A percentile compares a stretch with the other conserved stretches of the same genome.
Conservation (phyloP, 2,113 vertebrate species). For the Odocoileus virginianus region DNA sequence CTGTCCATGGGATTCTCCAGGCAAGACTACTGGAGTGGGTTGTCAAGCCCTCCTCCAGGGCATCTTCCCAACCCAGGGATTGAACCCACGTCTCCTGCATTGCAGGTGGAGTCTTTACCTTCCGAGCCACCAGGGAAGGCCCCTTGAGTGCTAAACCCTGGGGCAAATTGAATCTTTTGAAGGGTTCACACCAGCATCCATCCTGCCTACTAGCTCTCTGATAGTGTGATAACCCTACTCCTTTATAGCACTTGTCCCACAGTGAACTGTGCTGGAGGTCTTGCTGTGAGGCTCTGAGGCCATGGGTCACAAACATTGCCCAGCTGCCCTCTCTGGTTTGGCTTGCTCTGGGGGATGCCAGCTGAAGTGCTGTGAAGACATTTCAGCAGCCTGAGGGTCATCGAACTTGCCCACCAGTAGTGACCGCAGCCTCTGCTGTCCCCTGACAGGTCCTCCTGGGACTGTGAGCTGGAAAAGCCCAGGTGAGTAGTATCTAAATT, state of each 20-base stretch:
- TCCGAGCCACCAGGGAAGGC: not conserved
- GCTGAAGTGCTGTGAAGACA: not conserved
- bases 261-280: too few relatives aligned
- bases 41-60: not conserved
- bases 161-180: not conserved
- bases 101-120: not conserved
- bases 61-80: not conserved
- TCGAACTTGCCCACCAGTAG: not conserved
- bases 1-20: not conserved
- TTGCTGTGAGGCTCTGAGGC: not conserved
- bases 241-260: not conserved
- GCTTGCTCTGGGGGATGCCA: not conserved
- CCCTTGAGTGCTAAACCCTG: not conserved
- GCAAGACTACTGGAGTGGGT: not conserved
- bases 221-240: not conserved
- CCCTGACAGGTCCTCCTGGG: not conserved
- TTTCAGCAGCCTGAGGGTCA: not conserved
- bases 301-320: not conserved
- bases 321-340: not conserved
- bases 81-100: not conserved
- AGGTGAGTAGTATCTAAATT: not conserved
- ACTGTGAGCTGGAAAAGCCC: not conserved
- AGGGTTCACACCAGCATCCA: rapidly evolving
- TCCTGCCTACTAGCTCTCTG: too few relatives aligned
- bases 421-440: rapidly evolving